A percentile compares a stretch with the other conserved stretches of the same genome.
phyloP scores from a whole-genome alignment of 2,113 vertebrate genomes.

The Syngnathus scovelli region DNA sequence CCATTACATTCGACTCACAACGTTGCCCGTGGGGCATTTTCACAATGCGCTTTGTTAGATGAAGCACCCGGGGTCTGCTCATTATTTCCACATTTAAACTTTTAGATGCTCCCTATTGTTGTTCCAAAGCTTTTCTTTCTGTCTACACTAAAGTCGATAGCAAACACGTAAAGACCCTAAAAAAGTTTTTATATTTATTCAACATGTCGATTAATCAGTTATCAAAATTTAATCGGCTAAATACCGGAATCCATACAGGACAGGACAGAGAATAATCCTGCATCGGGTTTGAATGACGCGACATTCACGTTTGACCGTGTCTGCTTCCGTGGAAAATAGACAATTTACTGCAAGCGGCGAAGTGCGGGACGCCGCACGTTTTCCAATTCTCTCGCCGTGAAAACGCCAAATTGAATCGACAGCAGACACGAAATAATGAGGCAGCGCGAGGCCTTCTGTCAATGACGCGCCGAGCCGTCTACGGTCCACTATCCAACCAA shows the following conservation, averaged over 20 bases:
- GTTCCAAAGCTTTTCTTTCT: background rate
- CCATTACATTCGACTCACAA: constrained; percentile 27
- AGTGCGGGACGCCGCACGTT: constrained; percentile 29
- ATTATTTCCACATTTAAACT: background rate
- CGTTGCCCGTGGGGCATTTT: constrained; percentile 36
- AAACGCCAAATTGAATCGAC: constrained; percentile 49
- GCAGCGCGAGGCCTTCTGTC: constrained; percentile 11
- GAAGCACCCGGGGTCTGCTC: constrained; percentile 15
- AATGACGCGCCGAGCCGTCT: constrained; percentile 4
- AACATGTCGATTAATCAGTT: no score
- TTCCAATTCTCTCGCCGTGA: constrained; percentile 46
- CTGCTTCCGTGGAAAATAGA: constrained; percentile 22
- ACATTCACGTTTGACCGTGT: constrained; percentile 14
- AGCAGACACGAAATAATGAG: constrained; percentile 28
- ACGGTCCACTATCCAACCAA: background rate
- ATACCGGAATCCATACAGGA: background rate
- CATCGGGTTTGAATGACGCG: background rate
- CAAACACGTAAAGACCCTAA: no score
- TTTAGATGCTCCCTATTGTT: background rate
- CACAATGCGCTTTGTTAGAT: constrained; percentile 34
- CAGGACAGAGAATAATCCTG: background rate
- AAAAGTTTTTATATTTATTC: no score
- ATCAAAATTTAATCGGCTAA: no score
- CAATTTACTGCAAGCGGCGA: constrained; percentile 21
- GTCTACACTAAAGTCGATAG: no score